Base-by-base conservation (phyloP, 2,113 vertebrate species). In the Plecotus auritus region DNA sequence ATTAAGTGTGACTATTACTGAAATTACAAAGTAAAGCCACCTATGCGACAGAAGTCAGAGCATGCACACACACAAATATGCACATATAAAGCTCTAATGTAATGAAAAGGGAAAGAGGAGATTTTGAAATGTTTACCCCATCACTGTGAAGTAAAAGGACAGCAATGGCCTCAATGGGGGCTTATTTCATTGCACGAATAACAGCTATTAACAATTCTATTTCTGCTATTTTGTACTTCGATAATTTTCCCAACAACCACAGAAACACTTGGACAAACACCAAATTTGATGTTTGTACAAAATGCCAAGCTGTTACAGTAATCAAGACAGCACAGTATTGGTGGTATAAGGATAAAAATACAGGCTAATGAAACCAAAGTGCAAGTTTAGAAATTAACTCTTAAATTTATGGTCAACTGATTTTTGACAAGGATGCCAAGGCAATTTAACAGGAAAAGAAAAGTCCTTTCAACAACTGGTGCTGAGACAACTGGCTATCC, bases 1-100 rank as follows among this genome's bases (percentile, higher is more conserved):
- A 88, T 49, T 49, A 93, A 96, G 96, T 67, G 88, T 88, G 85
- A 97, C 89, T 97, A 96, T 97, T 97, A 96, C 94, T 90, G 32
- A 97, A 96, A 95, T 91, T 96, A 97, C 93, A 97, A 90, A 94
- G 85, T 12, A 90, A 54, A 94, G 67, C 73, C 89, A 97, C 85
- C 20, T 35, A 37, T 26, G 40, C 20, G 82, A 56, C 49, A 97
- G 96, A 98, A 92, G 97, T 93, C 95, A 96, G 91, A 90, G 59
- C 28, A 18, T 90, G 40, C 85, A 90, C n/a, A 7, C 35, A 91
- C 9, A 3, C 23, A n/a, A 28, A 18, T 11, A 28, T 13, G 1
- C 4, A 22, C 11, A 74, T 4, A 78, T 32, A 61, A 72, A 56
- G 42, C 13, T 61, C 59, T 74, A 78, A 86, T 4, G 37, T 49